Base-by-base conservation (phyloP, 2,113 vertebrate species). In the Heterocephalus glaber region DNA sequence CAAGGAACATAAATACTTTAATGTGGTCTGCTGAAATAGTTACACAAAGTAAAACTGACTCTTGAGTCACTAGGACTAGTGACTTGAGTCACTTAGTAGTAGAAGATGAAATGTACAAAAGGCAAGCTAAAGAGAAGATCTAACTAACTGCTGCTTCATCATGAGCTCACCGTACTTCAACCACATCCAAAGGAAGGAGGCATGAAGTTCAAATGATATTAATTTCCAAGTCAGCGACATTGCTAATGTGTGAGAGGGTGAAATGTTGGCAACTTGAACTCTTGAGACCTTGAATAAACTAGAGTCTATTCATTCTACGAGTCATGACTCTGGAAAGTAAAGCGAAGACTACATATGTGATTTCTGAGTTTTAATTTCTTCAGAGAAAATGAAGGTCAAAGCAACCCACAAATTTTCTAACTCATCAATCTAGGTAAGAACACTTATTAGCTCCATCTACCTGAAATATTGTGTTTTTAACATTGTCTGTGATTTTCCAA, bases 241-340 rank as follows among this genome's bases (percentile, higher is more conserved):
- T 95, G 95, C 90, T 95, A 97, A 96, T 86, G 58, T 44, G 95
- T 92, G 95, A 97, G 90, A 90, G 35, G 81, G 95, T 86, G 87
- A 98, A 95, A 95, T 74, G 90, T 89, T 96, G 95, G 97, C 96
- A 98, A 95, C 88, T 88, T 97, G 96, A 97, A 98, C 97, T 95
- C 85, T 82, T 61, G 93, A 96, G 94, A 98, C 97, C 95, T 82
- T 76, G 90, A 95, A 92, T 90, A 97, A 97, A 86, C 97, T 82
- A 60, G 49, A 91, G 54, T 94, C 92, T 96, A 95, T 94, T 97
- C 97, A 97, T 91, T 65, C 70, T 89, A 70, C 54, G 13, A 97
- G 88, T 96, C 95, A 97, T 92, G 89, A 96, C 70, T 92, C 95
- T 88, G 72, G 88, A 89, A 72, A 93, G 30, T 49, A 80, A 76